A percentile compares a stretch with the other conserved stretches of the same genome.
These are phyloP conservation scores for Cheilosia variabilis DNA, from an alignment of 2,888 invertebrate species.

Conservation along the genomic window DNA sequence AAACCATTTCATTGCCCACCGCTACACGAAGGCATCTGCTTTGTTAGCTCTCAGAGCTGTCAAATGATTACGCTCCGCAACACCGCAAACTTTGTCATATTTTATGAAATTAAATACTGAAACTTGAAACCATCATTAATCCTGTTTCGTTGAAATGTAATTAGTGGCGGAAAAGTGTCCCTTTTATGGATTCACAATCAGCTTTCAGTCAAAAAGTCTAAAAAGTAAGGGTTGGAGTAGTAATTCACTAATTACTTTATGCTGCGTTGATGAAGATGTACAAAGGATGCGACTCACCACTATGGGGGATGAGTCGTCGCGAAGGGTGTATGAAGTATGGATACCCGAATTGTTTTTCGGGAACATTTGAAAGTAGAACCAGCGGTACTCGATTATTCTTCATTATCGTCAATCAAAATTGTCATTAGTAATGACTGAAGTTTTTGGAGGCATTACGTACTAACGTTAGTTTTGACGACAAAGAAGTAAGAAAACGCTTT, in stretches of 20 bases:
- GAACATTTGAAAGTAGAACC: not conserved
- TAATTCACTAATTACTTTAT: slow-evolving; percentile 76
- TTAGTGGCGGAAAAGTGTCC: slow-evolving; percentile 75
- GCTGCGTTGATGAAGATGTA: slow-evolving; percentile 70
- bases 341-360: not conserved
- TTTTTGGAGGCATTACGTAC: not conserved
- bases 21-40: not conserved
- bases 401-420: slow-evolving; percentile 83
- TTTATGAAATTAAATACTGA: slow-evolving; percentile 77
- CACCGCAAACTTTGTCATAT: slow-evolving; percentile 57
- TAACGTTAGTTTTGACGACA: too few species aligned
- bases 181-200: slow-evolving; percentile 74
- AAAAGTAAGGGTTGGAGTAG: slow-evolving; percentile 59
- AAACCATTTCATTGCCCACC: not conserved
- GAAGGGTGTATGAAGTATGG: not conserved
- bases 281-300: slow-evolving; percentile 16
- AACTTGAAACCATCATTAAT: slow-evolving; percentile 78
- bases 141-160: slow-evolving; percentile 73
- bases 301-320: not conserved
- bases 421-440: slow-evolving; percentile 27
- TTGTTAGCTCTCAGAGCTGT: slow-evolving; percentile 33
- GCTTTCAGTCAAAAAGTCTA: slow-evolving; percentile 52
- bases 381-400: slow-evolving; percentile 82
- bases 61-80: slow-evolving; percentile 29
- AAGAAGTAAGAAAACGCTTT: too few species aligned